Percentiles rank a stretch among this genome's conserved stretches.
phyloP scores from a whole-genome alignment of 2,797 vertebrate species.

The Rhynchotus rufescens region DNA sequence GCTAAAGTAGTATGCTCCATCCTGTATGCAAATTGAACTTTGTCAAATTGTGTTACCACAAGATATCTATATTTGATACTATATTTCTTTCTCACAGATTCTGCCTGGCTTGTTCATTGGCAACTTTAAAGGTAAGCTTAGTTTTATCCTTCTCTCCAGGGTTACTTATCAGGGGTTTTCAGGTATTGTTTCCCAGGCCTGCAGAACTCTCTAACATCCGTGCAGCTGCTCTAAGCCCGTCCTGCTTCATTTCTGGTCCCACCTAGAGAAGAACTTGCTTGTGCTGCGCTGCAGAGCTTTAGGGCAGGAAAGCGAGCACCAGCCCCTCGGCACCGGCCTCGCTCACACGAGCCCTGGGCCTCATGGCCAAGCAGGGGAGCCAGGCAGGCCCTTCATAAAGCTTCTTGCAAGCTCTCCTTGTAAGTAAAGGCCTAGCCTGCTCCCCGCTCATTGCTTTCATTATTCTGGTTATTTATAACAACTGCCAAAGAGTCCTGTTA shows the following conservation, averaged over 20 bases:
- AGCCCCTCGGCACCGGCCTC: neutral
- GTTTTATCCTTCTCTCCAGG: slow-evolving; percentile 4
- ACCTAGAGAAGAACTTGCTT: neutral
- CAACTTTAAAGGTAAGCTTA: slow-evolving; percentile 92
- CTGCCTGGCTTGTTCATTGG: slow-evolving; percentile 94
- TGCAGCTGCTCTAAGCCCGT: neutral
- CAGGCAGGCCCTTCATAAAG: neutral
- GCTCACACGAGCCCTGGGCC: neutral
- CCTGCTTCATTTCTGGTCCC: neutral
- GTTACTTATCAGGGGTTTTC: neutral
- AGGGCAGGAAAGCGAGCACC: neutral
- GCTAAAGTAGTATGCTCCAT: slow-evolving; percentile 66
- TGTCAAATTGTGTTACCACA: slow-evolving; percentile 48
- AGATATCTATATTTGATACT: slow-evolving; percentile 71
- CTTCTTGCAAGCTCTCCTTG: slow-evolving; percentile 63
- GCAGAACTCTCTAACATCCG: neutral
- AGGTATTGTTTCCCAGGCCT: neutral
- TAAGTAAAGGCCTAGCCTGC: slow-evolving; percentile 19
- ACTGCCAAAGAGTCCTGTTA: slow-evolving; percentile 37
- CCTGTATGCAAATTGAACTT: slow-evolving; percentile 65
- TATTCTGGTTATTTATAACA: slow-evolving; percentile 63
- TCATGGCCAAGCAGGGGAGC: neutral
- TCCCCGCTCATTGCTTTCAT: slow-evolving; percentile 1
- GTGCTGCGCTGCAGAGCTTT: neutral
- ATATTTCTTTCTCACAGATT: slow-evolving; percentile 85